These are phyloP conservation scores for Trilocha varians DNA, from an alignment of 2,888 invertebrate species.

Conservation along the genomic window DNA sequence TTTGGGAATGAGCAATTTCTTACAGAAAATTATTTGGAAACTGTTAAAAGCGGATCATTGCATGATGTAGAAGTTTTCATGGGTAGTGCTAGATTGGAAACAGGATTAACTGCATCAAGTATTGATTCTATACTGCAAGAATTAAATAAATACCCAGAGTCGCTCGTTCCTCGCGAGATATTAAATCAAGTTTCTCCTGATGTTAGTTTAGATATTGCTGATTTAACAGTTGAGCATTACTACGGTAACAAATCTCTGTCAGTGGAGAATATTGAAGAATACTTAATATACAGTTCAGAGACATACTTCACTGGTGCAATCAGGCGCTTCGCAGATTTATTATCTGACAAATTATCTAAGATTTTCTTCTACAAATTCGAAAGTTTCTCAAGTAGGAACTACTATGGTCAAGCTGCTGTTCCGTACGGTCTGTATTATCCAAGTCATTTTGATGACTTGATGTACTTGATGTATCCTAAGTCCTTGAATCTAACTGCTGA, in stretches of 20 bases:
- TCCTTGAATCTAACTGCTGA: conserved; percentile 19
- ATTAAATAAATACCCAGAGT: conserved; percentile 19
- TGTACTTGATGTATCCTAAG: conserved; percentile 28
- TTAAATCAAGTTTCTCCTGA: conserved; percentile 15
- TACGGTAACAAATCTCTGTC: conserved; percentile 18
- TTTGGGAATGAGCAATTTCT: conserved; percentile 22
- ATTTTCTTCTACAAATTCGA: conserved; percentile 29
- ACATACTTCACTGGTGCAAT: conserved; percentile 19
- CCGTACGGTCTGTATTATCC: conserved; percentile 25
- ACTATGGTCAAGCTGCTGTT: conserved; percentile 19
- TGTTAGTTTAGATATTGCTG: conserved; percentile 16
- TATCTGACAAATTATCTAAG: conserved; percentile 13
- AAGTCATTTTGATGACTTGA: conserved; percentile 31
- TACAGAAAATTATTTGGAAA: conserved; percentile 15
- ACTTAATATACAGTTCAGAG: conserved; percentile 16
- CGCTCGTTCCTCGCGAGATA: conserved; percentile 24
- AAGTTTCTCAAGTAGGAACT: conserved; percentile 26
- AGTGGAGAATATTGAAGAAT: conserved; percentile 16
- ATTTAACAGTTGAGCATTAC: conserved; percentile 20
- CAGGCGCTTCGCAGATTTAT: conserved; percentile 16
- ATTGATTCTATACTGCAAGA: conserved; percentile 7
- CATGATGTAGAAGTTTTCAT: conserved; percentile 74
- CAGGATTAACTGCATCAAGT: conserved; percentile 21
- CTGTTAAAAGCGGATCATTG: conserved; percentile 40
- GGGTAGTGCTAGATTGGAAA: conserved; percentile 79